Percentiles rank a stretch among this genome's conserved stretches.
Conservation (phyloP, 2,888 invertebrate genomes). For the Phymatocera aterrima region DNA sequence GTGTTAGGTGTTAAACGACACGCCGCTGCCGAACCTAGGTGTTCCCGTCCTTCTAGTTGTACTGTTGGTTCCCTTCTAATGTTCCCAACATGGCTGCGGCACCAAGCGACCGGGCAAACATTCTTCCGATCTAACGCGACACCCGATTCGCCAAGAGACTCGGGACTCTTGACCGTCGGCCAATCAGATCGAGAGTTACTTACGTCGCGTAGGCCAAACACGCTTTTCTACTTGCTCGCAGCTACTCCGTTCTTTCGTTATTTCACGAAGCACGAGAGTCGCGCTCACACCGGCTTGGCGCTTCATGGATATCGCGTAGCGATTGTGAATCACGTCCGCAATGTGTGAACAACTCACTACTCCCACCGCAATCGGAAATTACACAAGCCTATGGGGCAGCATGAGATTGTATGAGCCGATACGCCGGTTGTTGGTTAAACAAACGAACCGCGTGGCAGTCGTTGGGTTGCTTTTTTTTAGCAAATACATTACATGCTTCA, state of each 20-base stretch:
- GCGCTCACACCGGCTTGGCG: too few species aligned
- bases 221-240: background rate
- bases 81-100: constrained; percentile 73
- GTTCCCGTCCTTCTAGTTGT: constrained; percentile 76
- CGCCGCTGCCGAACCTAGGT: constrained; percentile 76
- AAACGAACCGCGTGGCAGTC: too few species aligned
- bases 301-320: background rate
- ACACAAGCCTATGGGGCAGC: too few species aligned
- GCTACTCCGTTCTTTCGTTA: constrained; percentile 1
- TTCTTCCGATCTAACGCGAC: constrained; percentile 56
- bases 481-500: too few species aligned
- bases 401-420: too few species aligned
- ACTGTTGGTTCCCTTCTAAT: constrained; percentile 76
- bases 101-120: constrained; percentile 68
- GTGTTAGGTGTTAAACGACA: constrained; percentile 76
- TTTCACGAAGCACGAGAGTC: background rate
- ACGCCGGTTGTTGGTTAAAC: too few species aligned
- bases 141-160: constrained; percentile 54
- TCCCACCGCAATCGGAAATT: too few species aligned
- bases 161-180: constrained; percentile 49
- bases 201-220: constrained; percentile 1
- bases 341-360: too few species aligned
- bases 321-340: background rate
- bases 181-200: constrained; percentile 50
- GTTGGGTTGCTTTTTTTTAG: too few species aligned